Conservation (phyloP, 1,140 invertebrate genomes). For the Achatina immaculata region DNA sequence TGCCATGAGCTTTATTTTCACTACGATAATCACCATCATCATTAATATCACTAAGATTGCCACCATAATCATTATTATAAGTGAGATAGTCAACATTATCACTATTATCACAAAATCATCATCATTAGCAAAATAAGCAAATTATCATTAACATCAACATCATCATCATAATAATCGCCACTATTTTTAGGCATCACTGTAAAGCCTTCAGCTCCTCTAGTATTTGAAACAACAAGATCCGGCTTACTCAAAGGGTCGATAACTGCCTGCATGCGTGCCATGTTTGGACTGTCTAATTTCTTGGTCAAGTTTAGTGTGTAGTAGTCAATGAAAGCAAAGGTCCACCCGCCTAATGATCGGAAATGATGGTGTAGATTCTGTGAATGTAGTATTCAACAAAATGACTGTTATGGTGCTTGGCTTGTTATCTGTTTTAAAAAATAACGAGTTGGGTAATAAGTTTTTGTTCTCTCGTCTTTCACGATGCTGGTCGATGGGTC, state of each 20-base stretch:
- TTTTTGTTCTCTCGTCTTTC: neutral
- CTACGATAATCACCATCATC: no score
- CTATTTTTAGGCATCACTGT: no score
- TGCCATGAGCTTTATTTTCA: no score
- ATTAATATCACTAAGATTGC: no score
- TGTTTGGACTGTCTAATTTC: conserved; percentile 53
- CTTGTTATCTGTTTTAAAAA: neutral
- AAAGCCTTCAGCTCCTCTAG: no score
- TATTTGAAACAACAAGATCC: no score
- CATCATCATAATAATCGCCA: no score
- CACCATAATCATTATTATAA: no score
- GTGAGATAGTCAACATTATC: no score
- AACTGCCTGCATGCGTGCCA: conserved; percentile 51
- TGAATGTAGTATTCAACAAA: neutral
- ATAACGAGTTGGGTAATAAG: neutral
- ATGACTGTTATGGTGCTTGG: neutral
- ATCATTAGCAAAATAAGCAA: no score
- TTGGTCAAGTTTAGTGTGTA: conserved; percentile 53
- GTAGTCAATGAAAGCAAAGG: conserved; percentile 60
- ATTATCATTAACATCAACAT: no score
- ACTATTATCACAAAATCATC: no score
- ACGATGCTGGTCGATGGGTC: neutral
- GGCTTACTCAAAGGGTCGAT: conserved; percentile 63
- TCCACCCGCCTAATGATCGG: conserved; percentile 62
- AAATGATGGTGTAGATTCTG: conserved; percentile 67